Conservation (phyloP, 2,113 vertebrate species). For the Elephantulus edwardii region DNA sequence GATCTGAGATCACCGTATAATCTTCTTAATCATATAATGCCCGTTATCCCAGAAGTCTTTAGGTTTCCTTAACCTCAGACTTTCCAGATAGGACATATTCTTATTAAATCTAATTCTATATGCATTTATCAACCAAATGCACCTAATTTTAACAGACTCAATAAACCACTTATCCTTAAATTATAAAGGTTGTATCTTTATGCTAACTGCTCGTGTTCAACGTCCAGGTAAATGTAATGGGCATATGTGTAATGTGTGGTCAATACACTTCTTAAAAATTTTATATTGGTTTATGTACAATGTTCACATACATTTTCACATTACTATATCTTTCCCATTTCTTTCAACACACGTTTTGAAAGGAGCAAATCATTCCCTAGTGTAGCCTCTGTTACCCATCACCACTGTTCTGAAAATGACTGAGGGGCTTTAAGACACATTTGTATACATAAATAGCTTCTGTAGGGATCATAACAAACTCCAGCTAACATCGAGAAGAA, state of each 20-base stretch:
- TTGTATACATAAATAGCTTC: not conserved
- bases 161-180: not conserved
- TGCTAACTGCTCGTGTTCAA: not conserved
- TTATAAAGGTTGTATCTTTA: not conserved
- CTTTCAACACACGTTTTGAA: not conserved
- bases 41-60: too few species aligned
- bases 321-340: too few species aligned
- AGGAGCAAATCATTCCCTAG: not conserved
- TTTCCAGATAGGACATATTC: not conserved
- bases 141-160: not conserved
- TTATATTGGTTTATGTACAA: too few species aligned
- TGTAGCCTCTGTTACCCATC: not conserved
- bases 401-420: not conserved
- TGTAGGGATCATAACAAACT: too few species aligned
- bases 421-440: not conserved
- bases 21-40: too few species aligned
- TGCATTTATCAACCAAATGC: not conserved
- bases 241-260: not conserved
- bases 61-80: too few species aligned
- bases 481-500: too few species aligned
- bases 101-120: slow-evolving; percentile 41
- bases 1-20: too few species aligned
- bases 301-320: too few species aligned
- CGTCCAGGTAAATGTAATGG: not conserved
- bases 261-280: not conserved